Conservation (phyloP, 2,888 invertebrate genomes). For the Megalurothrips usitatus region DNA sequence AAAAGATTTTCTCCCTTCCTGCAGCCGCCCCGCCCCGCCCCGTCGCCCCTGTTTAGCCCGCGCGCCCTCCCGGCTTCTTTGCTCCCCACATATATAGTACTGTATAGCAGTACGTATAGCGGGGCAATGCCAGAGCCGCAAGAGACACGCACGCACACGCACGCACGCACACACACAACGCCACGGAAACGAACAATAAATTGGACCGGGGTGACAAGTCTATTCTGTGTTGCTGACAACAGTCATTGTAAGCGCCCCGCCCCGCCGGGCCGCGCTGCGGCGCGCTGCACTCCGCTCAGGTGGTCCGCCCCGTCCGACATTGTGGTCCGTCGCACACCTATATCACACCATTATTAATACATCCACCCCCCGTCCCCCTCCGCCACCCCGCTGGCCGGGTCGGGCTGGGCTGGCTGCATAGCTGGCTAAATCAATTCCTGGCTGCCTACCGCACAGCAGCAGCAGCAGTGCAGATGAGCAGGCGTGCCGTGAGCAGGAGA, state of each 20-base stretch:
- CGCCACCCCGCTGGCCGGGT: too few species aligned
- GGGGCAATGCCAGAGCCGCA: background rate
- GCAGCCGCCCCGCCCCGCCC: background rate
- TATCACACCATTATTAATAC: background rate
- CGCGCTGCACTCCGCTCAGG: background rate
- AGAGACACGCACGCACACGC: background rate
- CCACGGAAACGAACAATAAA: conserved; percentile 14
- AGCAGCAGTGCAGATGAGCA: background rate
- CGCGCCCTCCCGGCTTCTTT: background rate
- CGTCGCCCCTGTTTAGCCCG: background rate
- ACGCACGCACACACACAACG: background rate
- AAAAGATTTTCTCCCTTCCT: background rate
- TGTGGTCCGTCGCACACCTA: background rate
- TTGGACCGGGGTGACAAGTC: conserved; percentile 8
- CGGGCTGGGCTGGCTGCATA: background rate
- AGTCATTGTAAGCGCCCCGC: background rate
- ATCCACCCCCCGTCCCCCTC: background rate
- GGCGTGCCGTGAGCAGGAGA: background rate
- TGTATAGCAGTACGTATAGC: too few species aligned
- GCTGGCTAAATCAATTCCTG: background rate
- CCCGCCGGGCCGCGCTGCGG: background rate
- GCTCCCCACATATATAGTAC: background rate
- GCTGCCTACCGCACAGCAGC: background rate
- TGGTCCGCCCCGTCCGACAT: background rate
- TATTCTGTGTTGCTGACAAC: conserved; percentile 19